These are phyloP conservation scores for Anas platyrhynchos DNA, from an alignment of 2,113 vertebrate species.

Conservation along the genomic window DNA sequence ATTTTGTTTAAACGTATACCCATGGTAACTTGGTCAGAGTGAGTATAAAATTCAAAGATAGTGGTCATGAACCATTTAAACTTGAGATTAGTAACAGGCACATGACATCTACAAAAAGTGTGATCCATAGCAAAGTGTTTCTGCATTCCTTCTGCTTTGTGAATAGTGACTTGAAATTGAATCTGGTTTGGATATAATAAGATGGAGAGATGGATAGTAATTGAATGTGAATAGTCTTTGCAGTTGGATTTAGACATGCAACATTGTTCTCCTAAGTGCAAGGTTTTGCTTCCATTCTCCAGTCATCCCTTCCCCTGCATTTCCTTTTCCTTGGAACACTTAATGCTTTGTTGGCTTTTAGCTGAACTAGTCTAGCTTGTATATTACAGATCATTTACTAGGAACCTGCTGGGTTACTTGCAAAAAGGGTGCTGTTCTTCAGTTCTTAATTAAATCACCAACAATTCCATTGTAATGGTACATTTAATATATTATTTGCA, in stretches of 20 bases:
- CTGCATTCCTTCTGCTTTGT: conserved; percentile 22
- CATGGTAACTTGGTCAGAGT: background rate
- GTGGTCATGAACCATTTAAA: conserved; percentile 30
- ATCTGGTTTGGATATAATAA: conserved; percentile 60
- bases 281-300: conserved; percentile 11
- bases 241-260: conserved; percentile 54
- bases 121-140: conserved; percentile 36
- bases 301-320: background rate
- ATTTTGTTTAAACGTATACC: conserved; percentile 18
- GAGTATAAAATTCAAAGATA: conserved; percentile 29
- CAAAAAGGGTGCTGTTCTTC: conserved; percentile 21
- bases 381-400: conserved; percentile 42
- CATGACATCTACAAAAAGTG: background rate
- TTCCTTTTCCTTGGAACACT: background rate
- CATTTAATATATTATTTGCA: background rate
- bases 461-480: conserved; percentile 27
- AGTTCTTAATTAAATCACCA: conserved; percentile 62
- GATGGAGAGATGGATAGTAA: conserved; percentile 59
- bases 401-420: conserved; percentile 48
- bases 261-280: conserved; percentile 16
- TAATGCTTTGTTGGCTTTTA: conserved; percentile 14
- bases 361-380: background rate
- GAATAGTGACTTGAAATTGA: conserved; percentile 69
- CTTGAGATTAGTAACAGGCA: background rate
- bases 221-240: conserved; percentile 64